Evolutionary conservation across 2,888 invertebrate species (phyloP).

Genomic region (Lepidocyrtinus sp.): DNA sequence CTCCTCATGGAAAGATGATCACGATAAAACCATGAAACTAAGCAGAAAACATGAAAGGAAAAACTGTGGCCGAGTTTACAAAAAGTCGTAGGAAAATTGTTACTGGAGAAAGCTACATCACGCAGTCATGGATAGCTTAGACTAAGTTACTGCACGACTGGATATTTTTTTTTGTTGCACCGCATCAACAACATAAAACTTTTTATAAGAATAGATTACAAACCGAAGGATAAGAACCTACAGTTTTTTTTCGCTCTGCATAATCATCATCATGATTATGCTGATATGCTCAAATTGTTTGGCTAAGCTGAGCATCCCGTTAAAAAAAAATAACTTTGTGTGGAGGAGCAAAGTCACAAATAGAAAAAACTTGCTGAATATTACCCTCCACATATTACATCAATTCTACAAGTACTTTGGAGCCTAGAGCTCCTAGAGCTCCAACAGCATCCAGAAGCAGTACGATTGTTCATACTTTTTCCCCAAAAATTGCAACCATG

Average conservation of each 20-base stretch:
- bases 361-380: too few relatives aligned
- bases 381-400: too few relatives aligned
- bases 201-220: not conserved
- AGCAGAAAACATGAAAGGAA: not conserved
- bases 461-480: too few relatives aligned
- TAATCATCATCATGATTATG: not conserved
- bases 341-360: too few relatives aligned
- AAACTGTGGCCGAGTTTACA: conserved; percentile 6
- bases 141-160: not conserved
- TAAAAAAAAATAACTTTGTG: too few relatives aligned
- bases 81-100: too few relatives aligned
- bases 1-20: not conserved
- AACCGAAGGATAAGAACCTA: not conserved
- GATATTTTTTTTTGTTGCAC: conserved; percentile 1
- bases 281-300: not conserved
- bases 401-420: too few relatives aligned
- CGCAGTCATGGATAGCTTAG: not conserved
- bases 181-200: not conserved
- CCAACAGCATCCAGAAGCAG: too few relatives aligned
- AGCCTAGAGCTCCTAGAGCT: too few relatives aligned
- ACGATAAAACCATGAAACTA: conserved; percentile 4
- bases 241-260: not conserved
- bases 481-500: too few relatives aligned
- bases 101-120: too few relatives aligned
- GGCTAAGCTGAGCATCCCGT: not conserved